Conservation (phyloP, 2,888 invertebrate genomes). For the Notodonta dromedarius region DNA sequence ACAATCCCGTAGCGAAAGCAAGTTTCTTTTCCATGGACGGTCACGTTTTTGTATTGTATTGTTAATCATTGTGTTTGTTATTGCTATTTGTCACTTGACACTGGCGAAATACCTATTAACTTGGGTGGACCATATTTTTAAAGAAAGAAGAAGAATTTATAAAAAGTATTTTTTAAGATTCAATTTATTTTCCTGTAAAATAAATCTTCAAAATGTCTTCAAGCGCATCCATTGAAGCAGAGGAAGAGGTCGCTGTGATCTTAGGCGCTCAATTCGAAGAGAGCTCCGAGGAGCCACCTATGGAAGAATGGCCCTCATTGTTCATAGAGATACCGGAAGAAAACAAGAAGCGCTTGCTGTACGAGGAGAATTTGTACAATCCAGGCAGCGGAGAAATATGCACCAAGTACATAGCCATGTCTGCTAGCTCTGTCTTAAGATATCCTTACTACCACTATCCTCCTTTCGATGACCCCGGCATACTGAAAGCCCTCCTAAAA, state of each 20-base stretch:
- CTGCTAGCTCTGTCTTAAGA: slow-evolving; percentile 42
- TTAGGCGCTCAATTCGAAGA: slow-evolving; percentile 12
- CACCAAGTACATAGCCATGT: slow-evolving; percentile 50
- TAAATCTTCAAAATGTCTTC: slow-evolving; percentile 2
- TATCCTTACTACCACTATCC: slow-evolving; percentile 5
- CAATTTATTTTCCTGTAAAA: neutral
- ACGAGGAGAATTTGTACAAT: slow-evolving; percentile 44
- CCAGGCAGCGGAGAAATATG: slow-evolving; percentile 61
- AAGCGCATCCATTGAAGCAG: neutral
- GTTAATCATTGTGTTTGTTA: too few relatives aligned
- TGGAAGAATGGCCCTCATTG: slow-evolving; percentile 47
- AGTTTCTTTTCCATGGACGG: too few relatives aligned
- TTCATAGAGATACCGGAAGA: slow-evolving; percentile 17
- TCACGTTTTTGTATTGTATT: too few relatives aligned
- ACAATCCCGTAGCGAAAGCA: neutral
- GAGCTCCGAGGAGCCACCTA: slow-evolving; percentile 44
- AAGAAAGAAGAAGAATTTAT: too few relatives aligned
- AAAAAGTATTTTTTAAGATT: slow-evolving; percentile 3
- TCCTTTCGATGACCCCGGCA: neutral
- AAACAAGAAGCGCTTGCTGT: slow-evolving; percentile 40
- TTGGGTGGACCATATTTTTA: too few relatives aligned
- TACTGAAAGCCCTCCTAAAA: slow-evolving; percentile 1
- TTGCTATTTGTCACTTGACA: too few relatives aligned
- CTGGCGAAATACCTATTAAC: too few relatives aligned
- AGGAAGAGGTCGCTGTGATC: slow-evolving; percentile 8